A percentile compares a stretch with the other conserved stretches of the same genome.
Conservation (phyloP, 2,888 invertebrate species). For the Xanthorhoe designata region DNA sequence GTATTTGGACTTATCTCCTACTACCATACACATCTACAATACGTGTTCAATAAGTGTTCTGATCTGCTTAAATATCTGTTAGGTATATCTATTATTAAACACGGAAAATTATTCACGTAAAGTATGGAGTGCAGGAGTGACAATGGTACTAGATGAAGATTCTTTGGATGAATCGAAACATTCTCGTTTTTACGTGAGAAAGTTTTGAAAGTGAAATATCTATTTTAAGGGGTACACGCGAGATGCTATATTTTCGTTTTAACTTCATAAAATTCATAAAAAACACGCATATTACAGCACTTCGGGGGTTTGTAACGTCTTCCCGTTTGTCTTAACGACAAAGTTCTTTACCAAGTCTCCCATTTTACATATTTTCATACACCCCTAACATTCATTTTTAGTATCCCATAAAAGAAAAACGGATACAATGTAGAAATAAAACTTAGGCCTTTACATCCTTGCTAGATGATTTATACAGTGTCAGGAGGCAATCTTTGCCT, state of each 20-base stretch:
- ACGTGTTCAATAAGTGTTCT: too few species aligned
- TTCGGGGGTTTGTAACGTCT: slow-evolving; percentile 22
- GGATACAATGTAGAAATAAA: slow-evolving; percentile 5
- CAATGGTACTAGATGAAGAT: too few species aligned
- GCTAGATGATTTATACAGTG: slow-evolving; percentile 1
- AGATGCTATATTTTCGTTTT: not conserved
- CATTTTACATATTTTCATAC: slow-evolving; percentile 14
- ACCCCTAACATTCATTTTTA: slow-evolving; percentile 23
- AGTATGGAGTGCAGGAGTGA: too few species aligned
- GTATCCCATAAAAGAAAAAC: slow-evolving; percentile 12
- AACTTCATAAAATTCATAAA: not conserved
- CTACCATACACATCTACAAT: too few species aligned
- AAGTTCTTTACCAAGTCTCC: slow-evolving; percentile 8
- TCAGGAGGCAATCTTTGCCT: not conserved
- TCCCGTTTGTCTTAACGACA: slow-evolving; percentile 13
- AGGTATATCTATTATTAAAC: too few species aligned
- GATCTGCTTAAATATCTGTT: too few species aligned
- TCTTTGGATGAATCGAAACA: too few species aligned
- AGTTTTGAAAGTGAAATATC: too few species aligned
- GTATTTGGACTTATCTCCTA: too few species aligned
- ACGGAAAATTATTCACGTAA: too few species aligned
- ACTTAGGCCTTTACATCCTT: not conserved
- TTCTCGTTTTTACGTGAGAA: too few species aligned
- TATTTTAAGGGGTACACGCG: too few species aligned
- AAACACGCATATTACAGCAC: slow-evolving; percentile 10